Base-by-base conservation (phyloP, 2,888 invertebrate species). In the Orthosia gracilis region DNA sequence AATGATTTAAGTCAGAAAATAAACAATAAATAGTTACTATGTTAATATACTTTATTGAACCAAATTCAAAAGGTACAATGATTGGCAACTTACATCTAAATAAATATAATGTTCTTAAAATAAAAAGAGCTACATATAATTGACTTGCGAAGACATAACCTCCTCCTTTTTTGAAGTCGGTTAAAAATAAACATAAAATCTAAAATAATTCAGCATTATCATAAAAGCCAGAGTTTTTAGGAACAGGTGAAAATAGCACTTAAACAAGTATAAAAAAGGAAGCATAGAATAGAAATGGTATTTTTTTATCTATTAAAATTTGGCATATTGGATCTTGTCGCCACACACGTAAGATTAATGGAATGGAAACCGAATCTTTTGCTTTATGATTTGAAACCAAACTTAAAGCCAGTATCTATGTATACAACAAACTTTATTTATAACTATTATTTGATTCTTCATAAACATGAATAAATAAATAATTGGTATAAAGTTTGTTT, bases 21-120 rank as follows among this genome's bases (percentile, higher is more conserved):
- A 78, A 83, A 69, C 47, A 50, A 64, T 2, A 57, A 0, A 17
- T 61, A 50, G 15, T 69, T 52, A 70, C 64, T 83, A 71, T 81
- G 64, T 80, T 87, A 85, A 73, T 85, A 85, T 74, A 76, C 49
- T 89, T 88, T 89, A 91, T 89, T 88, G 70, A 87, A 85, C 82
- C 55, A 87, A 87, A 80, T 82, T 82, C 86, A 85, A 79, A 84
- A 82, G 86, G 40, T 78, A 86, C 86, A 87, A 75, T 89, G 81
- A 88, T 88, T 88, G 73, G 78, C 78, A 87, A 87, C 89, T 88
- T 88, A 89, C 49, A 78, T 21, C 67, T 87, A 87, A 86, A 85
- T 83, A 88, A 87, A 85, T 86, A 83, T 61, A 59, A 78, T 62
- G 58, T 61, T 69, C 80, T 69, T 76, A 78, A 81, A 80, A 84